These are phyloP conservation scores for Aporophyla nigra DNA, from an alignment of 2,888 invertebrate genomes.

Conservation along the genomic window DNA sequence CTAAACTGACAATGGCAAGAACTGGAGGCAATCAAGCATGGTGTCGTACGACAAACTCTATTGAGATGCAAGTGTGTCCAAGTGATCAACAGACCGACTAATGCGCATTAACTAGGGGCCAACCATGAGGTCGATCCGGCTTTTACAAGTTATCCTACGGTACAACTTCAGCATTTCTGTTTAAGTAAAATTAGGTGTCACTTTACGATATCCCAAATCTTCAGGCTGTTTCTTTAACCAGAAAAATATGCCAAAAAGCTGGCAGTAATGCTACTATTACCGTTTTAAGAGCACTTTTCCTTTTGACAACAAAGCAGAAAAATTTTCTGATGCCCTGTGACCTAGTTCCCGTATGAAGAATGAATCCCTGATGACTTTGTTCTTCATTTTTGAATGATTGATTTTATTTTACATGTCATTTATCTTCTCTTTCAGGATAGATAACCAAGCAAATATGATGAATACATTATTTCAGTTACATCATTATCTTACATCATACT, in stretches of 20 bases:
- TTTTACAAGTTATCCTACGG: slow-evolving; percentile 36
- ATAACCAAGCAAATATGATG: slow-evolving; percentile 8
- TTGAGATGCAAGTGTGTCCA: slow-evolving; percentile 81
- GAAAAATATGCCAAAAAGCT: no score
- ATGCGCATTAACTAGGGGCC: slow-evolving; percentile 77
- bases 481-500: slow-evolving; percentile 8
- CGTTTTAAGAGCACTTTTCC: no score
- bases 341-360: no score
- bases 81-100: slow-evolving; percentile 80
- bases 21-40: slow-evolving; percentile 74
- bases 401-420: neutral
- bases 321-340: no score
- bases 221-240: no score
- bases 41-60: slow-evolving; percentile 77
- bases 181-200: neutral
- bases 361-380: no score
- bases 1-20: slow-evolving; percentile 61
- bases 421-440: neutral
- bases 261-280: no score
- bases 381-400: neutral
- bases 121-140: slow-evolving; percentile 72
- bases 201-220: neutral
- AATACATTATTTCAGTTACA: slow-evolving; percentile 23
- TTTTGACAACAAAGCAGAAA: no score
- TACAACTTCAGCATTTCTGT: neutral